A percentile compares a stretch with the other conserved stretches of the same genome.
Evolutionary conservation across 2,113 vertebrate species (phyloP).

Genomic region (Laticauda colubrina): DNA sequence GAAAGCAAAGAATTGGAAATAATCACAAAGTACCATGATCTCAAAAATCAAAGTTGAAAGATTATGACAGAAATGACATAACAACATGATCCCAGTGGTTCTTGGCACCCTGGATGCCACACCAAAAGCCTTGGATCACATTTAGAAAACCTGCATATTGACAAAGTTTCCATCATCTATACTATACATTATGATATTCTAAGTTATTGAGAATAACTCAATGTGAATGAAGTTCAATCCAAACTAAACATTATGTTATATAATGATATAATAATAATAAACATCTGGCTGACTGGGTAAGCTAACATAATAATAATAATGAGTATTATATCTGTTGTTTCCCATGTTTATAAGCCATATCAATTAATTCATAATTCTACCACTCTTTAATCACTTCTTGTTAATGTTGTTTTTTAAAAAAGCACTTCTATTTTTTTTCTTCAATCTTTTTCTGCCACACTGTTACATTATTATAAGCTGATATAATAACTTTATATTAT

Average conservation of each 20-base stretch:
- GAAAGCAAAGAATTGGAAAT: neutral
- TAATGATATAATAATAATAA: neutral
- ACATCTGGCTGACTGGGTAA: no score
- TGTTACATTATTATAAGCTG: neutral
- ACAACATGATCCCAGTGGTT: neutral
- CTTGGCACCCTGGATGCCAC: neutral
- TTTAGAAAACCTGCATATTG: neutral
- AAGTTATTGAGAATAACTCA: neutral
- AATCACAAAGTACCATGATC: neutral
- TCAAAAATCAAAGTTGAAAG: neutral
- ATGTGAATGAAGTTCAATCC: neutral
- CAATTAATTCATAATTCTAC: neutral
- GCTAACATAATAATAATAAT: neutral
- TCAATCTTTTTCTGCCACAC: neutral
- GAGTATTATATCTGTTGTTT: neutral
- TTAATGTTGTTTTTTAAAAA: neutral
- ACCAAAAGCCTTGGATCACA: neutral
- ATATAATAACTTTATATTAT: no score
- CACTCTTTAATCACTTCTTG: neutral
- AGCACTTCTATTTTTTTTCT: neutral
- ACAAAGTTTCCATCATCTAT: neutral
- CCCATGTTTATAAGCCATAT: neutral
- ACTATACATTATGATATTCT: neutral
- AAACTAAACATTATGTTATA: neutral
- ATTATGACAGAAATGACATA: neutral